Conservation (phyloP, 2,113 vertebrate species). For the Ammodytes marinus region DNA sequence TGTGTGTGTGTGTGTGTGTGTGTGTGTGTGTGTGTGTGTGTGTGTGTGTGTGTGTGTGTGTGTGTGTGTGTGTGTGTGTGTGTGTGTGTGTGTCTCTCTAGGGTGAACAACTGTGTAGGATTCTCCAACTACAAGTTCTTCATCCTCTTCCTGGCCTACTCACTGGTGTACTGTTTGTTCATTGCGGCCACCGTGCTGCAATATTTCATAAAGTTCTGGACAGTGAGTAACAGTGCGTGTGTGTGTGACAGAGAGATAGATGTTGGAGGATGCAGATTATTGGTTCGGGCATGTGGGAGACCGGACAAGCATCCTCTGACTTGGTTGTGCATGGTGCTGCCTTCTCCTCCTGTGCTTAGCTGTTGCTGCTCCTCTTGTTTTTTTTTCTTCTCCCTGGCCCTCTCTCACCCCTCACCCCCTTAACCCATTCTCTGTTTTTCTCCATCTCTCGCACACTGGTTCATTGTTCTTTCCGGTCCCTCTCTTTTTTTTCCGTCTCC, state of each 20-base stretch:
- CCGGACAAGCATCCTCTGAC: conserved; percentile 19
- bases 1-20: too few species aligned
- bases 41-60: neutral
- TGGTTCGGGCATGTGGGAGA: neutral
- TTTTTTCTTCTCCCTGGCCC: conserved; percentile 41
- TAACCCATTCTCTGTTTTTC: conserved; percentile 41
- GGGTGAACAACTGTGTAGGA: conserved; percentile 87
- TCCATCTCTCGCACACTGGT: conserved; percentile 56
- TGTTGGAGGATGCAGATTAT: conserved; percentile 8
- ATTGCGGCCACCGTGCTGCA: conserved; percentile 95
- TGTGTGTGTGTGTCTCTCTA: conserved; percentile 52
- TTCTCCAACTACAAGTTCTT: conserved; percentile 87
- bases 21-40: neutral
- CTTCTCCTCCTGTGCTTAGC: conserved; percentile 55
- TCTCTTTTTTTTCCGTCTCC: conserved; percentile 29
- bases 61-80: neutral
- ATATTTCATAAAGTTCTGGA: conserved; percentile 99
- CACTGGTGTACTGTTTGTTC: conserved; percentile 95
- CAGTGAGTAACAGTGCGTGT: conserved; percentile 87
- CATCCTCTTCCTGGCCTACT: conserved; percentile 97
- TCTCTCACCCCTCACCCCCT: conserved; percentile 43
- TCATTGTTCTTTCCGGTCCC: conserved; percentile 61
- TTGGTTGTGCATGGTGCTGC: conserved; percentile 58
- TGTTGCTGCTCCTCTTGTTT: conserved; percentile 27
- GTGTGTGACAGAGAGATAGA: neutral